Percentiles rank a stretch among this genome's conserved stretches.
These are phyloP conservation scores for Graphium colonna DNA, from an alignment of 2,888 invertebrate genomes.

Conservation along the genomic window DNA sequence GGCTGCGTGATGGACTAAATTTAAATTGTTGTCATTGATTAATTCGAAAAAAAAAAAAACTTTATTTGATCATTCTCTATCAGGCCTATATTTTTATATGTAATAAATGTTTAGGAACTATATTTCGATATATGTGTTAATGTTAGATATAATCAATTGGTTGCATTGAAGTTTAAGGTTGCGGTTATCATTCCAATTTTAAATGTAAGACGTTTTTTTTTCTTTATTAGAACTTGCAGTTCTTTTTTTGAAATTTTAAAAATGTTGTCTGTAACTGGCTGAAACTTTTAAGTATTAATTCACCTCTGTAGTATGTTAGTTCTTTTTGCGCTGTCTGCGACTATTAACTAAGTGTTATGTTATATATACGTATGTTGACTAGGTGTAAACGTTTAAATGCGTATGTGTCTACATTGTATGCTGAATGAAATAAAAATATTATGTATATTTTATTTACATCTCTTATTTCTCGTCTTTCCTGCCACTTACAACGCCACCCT, in stretches of 20 bases:
- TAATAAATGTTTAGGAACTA: conserved; percentile 2
- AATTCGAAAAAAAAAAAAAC: not conserved
- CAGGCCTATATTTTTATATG: conserved; percentile 22
- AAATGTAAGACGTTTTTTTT: not conserved
- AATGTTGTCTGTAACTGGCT: not conserved
- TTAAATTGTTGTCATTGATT: not conserved
- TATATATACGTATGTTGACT: conserved; percentile 54
- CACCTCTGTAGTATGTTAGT: conserved; percentile 22
- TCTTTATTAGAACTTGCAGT: not conserved
- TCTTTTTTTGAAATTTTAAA: not conserved
- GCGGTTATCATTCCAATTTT: not conserved
- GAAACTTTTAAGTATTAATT: conserved; percentile 23
- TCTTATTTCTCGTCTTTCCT: no score
- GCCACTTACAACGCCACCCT: no score
- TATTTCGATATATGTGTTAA: conserved; percentile 4
- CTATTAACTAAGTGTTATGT: conserved; percentile 38
- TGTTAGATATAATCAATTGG: conserved; percentile 3
- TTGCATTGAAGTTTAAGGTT: not conserved
- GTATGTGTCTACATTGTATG: conserved; percentile 42
- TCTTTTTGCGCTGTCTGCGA: conserved; percentile 28
- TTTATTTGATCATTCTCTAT: not conserved
- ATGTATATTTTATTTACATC: conserved; percentile 34
- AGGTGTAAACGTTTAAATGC: conserved; percentile 48
- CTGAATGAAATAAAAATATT: conserved; percentile 37
- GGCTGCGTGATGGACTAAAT: not conserved